Base-by-base conservation (phyloP, 2,113 vertebrate genomes). In the Speoplatyrhinus poulsoni region DNA sequence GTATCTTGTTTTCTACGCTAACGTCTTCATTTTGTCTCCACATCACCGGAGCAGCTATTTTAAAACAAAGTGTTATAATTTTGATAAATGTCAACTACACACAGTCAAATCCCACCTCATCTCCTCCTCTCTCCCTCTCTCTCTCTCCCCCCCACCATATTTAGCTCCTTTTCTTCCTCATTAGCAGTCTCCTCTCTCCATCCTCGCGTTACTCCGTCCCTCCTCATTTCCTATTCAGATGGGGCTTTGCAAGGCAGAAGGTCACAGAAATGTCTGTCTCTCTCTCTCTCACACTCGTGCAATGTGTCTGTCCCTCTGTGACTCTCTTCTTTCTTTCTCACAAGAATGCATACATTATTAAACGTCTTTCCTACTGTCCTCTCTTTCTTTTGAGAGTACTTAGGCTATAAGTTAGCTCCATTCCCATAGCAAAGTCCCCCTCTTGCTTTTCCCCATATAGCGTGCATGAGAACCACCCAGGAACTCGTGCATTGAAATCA, bases 171-270 rank as follows among this genome's bases (percentile, higher is more conserved):
- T 80, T 49, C 68, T 59, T 70, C 67, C 85, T 87, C 88, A 91
- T 90, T 90, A 87, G 83, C 75, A 88, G 89, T 89, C 89, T 85
- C 74, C 86, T 85, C 85, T 84, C 50, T 72, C 32, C 61, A 63
- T 12, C 4, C 48, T 65, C 67, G 52, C 79, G 82, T 88, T 82
- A 82, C 74, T 82, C 85, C 80, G 84, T 87, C 78, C 76, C 81
- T 82, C 66, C 87, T 88, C 85, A 90, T 90, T 87, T 84, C 82
- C 78, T 79, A 89, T 86, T 89, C 88, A 89, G 89, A 87, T 83
- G 77, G 80, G 75, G 86, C 80, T 88, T 75, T 76, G 76, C 71
- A 19, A 84, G 73, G 72, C 82, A 87, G 88, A 91, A 89, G 88
- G 89, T 91, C 89, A 91, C 82, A 81, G 78, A 87, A 86, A 89